phyloP scores from a whole-genome alignment of 2,797 vertebrate genomes.

The Remorina albescens region DNA sequence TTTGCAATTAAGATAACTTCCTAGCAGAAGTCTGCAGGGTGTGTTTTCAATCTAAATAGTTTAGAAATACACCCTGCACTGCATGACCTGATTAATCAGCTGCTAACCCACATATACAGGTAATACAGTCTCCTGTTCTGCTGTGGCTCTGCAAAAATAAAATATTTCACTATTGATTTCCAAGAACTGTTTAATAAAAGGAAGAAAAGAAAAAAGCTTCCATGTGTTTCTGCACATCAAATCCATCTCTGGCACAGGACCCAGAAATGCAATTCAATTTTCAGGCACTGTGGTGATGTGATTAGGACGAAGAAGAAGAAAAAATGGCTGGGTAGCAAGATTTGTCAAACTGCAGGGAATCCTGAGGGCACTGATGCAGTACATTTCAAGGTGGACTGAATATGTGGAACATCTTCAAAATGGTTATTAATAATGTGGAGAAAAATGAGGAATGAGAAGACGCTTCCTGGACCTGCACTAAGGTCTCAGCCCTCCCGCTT shows the following conservation, averaged over 20 bases:
- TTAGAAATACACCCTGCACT: conserved; percentile 20
- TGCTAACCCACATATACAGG: conserved; percentile 1
- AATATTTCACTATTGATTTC: conserved; percentile 63
- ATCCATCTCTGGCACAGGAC: conserved; percentile 60
- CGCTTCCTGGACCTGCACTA: neutral
- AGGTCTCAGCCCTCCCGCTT: neutral
- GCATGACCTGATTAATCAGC: conserved; percentile 31
- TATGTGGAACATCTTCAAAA: conserved; percentile 12
- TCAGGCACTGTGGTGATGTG: conserved; percentile 54
- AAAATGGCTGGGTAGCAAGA: conserved; percentile 21
- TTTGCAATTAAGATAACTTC: conserved; percentile 31
- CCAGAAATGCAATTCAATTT: conserved; percentile 54
- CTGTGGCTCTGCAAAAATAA: conserved; percentile 41
- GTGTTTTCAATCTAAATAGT: conserved; percentile 19
- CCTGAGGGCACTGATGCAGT: conserved; percentile 18
- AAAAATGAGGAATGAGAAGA: neutral
- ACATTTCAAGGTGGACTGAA: conserved; percentile 34
- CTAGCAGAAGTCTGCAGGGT: conserved; percentile 19
- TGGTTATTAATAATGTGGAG: conserved; percentile 26
- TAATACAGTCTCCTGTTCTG: neutral
- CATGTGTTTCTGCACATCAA: conserved; percentile 47
- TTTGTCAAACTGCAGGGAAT: conserved; percentile 45
- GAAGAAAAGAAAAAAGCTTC: conserved; percentile 17
- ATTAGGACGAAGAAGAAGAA: conserved; percentile 32
- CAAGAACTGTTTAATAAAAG: conserved; percentile 37